Percentiles rank a stretch among this genome's conserved stretches.
These are phyloP conservation scores for Hippoglossus hippoglossus DNA, from an alignment of 2,797 vertebrate species.

Conservation along the genomic window DNA sequence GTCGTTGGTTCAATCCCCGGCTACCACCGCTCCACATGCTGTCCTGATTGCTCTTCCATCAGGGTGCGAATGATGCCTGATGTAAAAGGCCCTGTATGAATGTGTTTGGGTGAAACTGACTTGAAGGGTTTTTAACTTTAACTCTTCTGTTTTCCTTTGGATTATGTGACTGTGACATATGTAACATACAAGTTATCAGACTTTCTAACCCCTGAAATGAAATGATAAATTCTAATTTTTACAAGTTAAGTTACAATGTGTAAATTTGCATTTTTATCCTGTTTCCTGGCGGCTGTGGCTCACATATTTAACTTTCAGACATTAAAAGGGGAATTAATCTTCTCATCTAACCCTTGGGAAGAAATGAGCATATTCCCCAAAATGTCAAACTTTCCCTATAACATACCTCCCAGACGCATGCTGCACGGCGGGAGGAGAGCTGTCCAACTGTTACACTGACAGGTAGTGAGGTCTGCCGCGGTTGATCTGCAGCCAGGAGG, in stretches of 20 bases:
- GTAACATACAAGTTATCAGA: too few relatives aligned
- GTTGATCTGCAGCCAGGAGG: conserved; percentile 60
- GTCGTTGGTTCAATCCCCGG: too few relatives aligned
- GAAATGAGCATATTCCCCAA: background rate
- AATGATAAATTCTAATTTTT: too few relatives aligned
- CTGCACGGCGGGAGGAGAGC: background rate
- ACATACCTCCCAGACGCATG: background rate
- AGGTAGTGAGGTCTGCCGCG: conserved; percentile 56
- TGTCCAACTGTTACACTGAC: conserved; percentile 18
- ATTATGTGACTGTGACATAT: background rate
- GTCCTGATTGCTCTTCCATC: too few relatives aligned
- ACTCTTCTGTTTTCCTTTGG: too few relatives aligned
- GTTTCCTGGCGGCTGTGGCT: background rate
- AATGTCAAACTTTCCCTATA: conserved; percentile 11
- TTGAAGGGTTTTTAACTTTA: too few relatives aligned
- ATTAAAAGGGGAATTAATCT: background rate
- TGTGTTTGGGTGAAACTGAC: too few relatives aligned
- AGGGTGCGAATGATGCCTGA: too few relatives aligned
- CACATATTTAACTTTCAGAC: background rate
- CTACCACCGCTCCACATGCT: too few relatives aligned
- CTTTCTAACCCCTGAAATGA: too few relatives aligned
- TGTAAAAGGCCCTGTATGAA: too few relatives aligned
- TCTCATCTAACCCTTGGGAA: background rate
- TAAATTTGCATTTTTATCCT: background rate
- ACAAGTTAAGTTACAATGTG: too few relatives aligned